These are phyloP conservation scores for Chaetogeoica ovagalla DNA, from an alignment of 2,888 invertebrate species.

Conservation along the genomic window DNA sequence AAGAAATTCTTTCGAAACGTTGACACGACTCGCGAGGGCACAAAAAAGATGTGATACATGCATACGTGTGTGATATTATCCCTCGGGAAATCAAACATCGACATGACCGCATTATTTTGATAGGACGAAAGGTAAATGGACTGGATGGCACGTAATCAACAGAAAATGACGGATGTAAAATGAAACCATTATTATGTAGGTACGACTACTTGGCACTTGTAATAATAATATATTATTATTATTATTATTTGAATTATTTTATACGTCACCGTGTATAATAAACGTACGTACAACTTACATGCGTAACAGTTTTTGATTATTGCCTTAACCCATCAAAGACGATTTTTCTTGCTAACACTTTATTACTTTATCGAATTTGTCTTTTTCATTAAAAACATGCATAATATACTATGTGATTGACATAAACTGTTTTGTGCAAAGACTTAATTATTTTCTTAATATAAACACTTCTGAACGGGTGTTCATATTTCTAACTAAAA, in stretches of 20 bases:
- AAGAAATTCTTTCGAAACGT: constrained; percentile 17
- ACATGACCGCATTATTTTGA: background rate
- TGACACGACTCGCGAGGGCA: background rate
- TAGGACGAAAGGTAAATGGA: background rate
- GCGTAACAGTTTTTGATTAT: no score
- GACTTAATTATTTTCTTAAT: background rate
- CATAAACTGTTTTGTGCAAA: constrained; percentile 17
- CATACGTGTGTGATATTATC: background rate
- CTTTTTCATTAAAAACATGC: background rate
- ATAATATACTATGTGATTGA: constrained; percentile 16
- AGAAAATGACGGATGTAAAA: background rate
- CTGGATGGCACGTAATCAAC: background rate
- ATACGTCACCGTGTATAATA: no score
- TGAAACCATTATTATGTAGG: background rate
- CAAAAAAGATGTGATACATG: background rate
- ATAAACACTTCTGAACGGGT: background rate
- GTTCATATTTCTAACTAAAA: background rate
- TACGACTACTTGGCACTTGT: background rate
- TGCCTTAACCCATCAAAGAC: no score
- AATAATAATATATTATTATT: background rate
- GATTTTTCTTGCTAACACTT: background rate
- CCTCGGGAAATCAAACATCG: constrained; percentile 48
- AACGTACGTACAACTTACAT: no score
- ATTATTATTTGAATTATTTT: no score
- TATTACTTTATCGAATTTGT: background rate